A percentile compares a stretch with the other conserved stretches of the same genome.
phyloP scores from a whole-genome alignment of 2,797 vertebrate species.

The Coreius guichenoti region DNA sequence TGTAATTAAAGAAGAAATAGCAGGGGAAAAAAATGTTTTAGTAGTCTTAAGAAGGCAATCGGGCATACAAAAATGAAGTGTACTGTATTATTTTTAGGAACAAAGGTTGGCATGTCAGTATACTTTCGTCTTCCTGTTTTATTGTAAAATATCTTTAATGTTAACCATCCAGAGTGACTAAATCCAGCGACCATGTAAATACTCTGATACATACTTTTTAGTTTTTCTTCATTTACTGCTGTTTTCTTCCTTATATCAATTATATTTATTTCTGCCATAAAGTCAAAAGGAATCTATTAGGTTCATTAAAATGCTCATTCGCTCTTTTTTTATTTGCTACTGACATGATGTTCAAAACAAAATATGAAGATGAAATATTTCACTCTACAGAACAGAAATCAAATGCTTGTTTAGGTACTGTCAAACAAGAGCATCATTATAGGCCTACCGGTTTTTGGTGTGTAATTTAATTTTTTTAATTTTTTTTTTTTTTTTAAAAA shows the following conservation, averaged over 20 bases:
- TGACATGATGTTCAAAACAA: neutral
- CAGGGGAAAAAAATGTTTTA: neutral
- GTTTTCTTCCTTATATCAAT: neutral
- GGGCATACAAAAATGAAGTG: neutral
- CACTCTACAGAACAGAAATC: neutral
- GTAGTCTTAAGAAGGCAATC: neutral
- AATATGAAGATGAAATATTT: neutral
- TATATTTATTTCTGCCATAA: conserved; percentile 3
- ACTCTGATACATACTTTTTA: neutral
- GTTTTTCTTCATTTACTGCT: neutral
- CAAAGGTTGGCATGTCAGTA: neutral
- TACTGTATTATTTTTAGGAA: neutral
- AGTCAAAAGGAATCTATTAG: neutral
- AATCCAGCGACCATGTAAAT: neutral
- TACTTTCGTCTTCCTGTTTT: neutral
- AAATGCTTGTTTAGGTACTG: neutral
- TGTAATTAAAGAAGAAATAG: neutral
- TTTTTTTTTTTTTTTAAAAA: too few relatives aligned
- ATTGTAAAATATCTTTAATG: neutral
- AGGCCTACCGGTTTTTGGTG: neutral
- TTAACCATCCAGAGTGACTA: neutral
- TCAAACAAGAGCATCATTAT: neutral
- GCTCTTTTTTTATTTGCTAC: neutral
- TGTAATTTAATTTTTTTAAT: neutral
- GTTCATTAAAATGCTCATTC: neutral